Evolutionary conservation across 2,888 invertebrate species (phyloP), one percentile per base, ranked within the genome.

Genomic region (Lasioglossum calceatum): DNA sequence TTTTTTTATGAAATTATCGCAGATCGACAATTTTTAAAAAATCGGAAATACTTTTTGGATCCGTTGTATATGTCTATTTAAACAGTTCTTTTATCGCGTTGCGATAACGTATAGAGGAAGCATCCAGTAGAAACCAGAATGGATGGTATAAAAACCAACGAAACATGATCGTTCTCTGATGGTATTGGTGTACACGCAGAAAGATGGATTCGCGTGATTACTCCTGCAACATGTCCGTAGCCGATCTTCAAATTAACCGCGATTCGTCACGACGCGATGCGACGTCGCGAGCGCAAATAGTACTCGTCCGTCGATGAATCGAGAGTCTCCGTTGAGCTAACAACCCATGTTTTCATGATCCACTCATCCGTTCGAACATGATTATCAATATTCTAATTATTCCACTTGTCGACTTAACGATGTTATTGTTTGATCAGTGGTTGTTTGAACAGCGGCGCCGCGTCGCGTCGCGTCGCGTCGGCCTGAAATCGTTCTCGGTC

Each of bases 351-450:
- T 88, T 81, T 86, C 87, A 82, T 85, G 88, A 89, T 61, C 81
- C 81, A 84, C 84, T 89, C 83, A 72, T 64, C 79, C 83, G 86
- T 54, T 82, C 85, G 82, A 84, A 86, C 77, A 79, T 85, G 88
- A 90, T 92, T 92, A 90, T 84, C 88, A 88, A 88, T 90, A 90
- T 86, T 84, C 90, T 85, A 90, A 89, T 91, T 92, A 86, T 85
- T 81, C 85, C 88, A 82, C 89, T 90, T 83, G 76, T 75, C 82
- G 85, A 88, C 85, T 88, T 88, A 84, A 88, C 84, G 88, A 90
- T 88, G 91, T 92, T 93, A 92, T 92, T 92, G 91, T 93, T 89
- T 89, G 89, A 86, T 86, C 88, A 74, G 84, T 84, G 88, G 77
- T 84, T 90, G 85, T 87, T 87, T 73, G 86, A 79, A 82, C 84